Percentiles rank a stretch among this genome's conserved stretches.
phyloP scores from a whole-genome alignment of 2,113 vertebrate genomes.

The Corydoras sp. region DNA sequence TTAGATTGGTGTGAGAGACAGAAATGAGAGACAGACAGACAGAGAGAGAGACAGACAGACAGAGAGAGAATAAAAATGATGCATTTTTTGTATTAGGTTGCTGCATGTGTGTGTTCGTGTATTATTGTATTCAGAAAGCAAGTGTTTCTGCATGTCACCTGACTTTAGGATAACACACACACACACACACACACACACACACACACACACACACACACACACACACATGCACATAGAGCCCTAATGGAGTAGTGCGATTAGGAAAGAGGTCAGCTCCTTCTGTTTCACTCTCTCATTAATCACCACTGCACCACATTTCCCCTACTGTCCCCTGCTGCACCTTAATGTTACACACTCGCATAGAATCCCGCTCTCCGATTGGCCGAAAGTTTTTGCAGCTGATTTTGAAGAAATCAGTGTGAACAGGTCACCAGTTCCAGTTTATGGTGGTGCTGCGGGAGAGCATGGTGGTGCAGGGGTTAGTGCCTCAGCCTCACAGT shows the following conservation, averaged over 20 bases:
- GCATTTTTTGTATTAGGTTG: neutral
- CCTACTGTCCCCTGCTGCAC: neutral
- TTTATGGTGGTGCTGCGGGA: too few relatives aligned
- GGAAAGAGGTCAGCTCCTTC: neutral
- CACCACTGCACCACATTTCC: neutral
- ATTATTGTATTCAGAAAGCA: neutral
- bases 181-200: neutral
- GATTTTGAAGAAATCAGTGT: too few relatives aligned
- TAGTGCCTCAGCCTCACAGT: too few relatives aligned
- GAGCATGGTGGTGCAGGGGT: too few relatives aligned
- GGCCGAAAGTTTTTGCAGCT: too few relatives aligned
- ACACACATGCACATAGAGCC: neutral
- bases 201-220: conserved; percentile 15
- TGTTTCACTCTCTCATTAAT: neutral
- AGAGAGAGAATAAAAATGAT: neutral
- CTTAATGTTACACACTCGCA: neutral
- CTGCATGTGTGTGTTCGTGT: neutral
- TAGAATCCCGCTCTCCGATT: too few relatives aligned
- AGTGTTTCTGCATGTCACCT: conserved; percentile 15
- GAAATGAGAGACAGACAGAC: too few relatives aligned
- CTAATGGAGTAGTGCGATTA: neutral
- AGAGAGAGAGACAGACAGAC: neutral
- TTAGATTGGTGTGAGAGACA: neutral
- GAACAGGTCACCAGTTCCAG: too few relatives aligned
- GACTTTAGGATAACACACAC: conserved; percentile 1